These are phyloP conservation scores for Drosophila micromelanica DNA, from an alignment of 1,140 invertebrate genomes.

Conservation along the genomic window DNA sequence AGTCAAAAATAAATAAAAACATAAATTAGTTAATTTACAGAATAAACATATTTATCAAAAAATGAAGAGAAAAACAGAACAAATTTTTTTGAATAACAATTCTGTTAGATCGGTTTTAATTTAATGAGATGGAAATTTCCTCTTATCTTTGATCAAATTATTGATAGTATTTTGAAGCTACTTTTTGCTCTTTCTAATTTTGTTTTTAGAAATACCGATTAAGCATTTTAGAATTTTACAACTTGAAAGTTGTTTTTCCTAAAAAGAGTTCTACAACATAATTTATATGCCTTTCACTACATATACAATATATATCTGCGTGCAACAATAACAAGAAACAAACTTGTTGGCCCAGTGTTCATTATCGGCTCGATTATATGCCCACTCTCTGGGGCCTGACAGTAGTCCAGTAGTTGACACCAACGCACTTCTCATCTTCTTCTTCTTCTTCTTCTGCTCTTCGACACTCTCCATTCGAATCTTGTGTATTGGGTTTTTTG, in stretches of 20 bases:
- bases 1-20: background rate
- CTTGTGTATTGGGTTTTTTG: slow-evolving; percentile 18
- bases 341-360: slow-evolving; percentile 51
- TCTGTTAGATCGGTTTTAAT: too few relatives aligned
- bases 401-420: too few relatives aligned
- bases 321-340: slow-evolving; percentile 3
- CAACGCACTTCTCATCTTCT: slow-evolving; percentile 38
- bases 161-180: background rate
- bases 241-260: slow-evolving; percentile 9
- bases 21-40: too few relatives aligned
- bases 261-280: slow-evolving; percentile 28
- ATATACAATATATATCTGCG: background rate
- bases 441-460: slow-evolving; percentile 5
- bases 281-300: slow-evolving; percentile 36
- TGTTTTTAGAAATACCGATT: background rate
- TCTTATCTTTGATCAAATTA: too few relatives aligned
- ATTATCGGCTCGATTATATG: slow-evolving; percentile 70
- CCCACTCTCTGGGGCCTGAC: too few relatives aligned
- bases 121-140: too few relatives aligned
- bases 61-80: too few relatives aligned
- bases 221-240: background rate
- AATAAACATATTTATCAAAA: too few relatives aligned
- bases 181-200: background rate
- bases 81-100: too few relatives aligned
- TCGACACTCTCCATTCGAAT: slow-evolving; percentile 33